These are phyloP conservation scores for cat (Felis catus) DNA, from an alignment of 2,113 vertebrate genomes.

Conservation along the genomic window DNA sequence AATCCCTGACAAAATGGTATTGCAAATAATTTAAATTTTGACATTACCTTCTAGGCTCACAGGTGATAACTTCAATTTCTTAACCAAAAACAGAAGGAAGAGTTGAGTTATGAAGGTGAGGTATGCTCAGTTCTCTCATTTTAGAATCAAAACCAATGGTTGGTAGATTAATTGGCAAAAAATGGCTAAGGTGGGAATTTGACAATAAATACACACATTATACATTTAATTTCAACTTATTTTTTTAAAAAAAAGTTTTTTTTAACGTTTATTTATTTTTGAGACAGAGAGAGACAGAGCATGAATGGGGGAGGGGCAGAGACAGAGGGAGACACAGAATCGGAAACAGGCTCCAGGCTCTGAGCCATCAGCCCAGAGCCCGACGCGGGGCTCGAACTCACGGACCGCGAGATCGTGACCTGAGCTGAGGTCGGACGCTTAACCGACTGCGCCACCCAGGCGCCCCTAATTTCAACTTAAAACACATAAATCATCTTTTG, in stretches of 20 bases:
- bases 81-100: neutral
- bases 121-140: neutral
- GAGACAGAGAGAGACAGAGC: too few relatives aligned
- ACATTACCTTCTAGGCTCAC: neutral
- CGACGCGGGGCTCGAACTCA: too few relatives aligned
- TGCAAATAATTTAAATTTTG: slow-evolving; percentile 2
- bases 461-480: neutral
- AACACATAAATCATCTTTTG: neutral
- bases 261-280: too few relatives aligned
- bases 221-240: neutral
- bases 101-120: neutral
- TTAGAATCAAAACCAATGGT: neutral
- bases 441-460: too few relatives aligned
- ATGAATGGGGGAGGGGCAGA: too few relatives aligned
- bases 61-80: neutral
- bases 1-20: neutral
- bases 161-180: neutral
- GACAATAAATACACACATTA: neutral
- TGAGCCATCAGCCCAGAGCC: too few relatives aligned
- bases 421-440: too few relatives aligned
- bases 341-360: too few relatives aligned
- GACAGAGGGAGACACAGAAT: too few relatives aligned
- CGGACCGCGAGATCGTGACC: too few relatives aligned
- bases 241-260: too few relatives aligned
- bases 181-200: neutral